phyloP scores from a whole-genome alignment of 2,888 invertebrate species.

The Hypena proboscidalis region DNA sequence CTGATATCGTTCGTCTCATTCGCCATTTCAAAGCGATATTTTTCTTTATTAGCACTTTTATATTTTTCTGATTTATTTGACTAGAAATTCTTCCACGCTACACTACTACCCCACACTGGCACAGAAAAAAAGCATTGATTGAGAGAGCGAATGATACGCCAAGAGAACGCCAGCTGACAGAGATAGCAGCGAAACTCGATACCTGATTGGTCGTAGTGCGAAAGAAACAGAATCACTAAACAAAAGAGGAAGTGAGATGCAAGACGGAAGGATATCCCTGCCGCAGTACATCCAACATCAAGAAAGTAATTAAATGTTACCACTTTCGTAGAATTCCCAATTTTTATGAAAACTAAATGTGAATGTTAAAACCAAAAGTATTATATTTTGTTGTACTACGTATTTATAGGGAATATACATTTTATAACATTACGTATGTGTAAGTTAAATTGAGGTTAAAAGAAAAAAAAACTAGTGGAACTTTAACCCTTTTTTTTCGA shows the following conservation, averaged over 20 bases:
- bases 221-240: constrained; percentile 52
- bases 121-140: constrained; percentile 82
- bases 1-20: constrained; percentile 73
- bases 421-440: too few relatives aligned
- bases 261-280: constrained; percentile 69
- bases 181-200: constrained; percentile 58
- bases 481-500: too few relatives aligned
- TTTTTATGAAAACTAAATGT: too few relatives aligned
- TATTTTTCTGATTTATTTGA: constrained; percentile 66
- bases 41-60: constrained; percentile 63
- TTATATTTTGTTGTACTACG: too few relatives aligned
- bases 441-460: too few relatives aligned
- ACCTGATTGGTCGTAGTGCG: constrained; percentile 47
- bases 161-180: constrained; percentile 46
- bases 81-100: constrained; percentile 76
- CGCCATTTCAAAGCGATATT: constrained; percentile 67
- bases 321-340: constrained; percentile 12
- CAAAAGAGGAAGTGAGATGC: constrained; percentile 60
- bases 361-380: too few relatives aligned
- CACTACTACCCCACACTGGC: constrained; percentile 70
- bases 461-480: too few relatives aligned
- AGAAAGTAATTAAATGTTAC: constrained; percentile 28
- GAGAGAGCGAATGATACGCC: constrained; percentile 53
- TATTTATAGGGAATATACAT: too few relatives aligned
- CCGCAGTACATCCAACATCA: constrained; percentile 62